These are phyloP conservation scores for Myrmecobius fasciatus DNA, from an alignment of 2,113 vertebrate genomes.

Conservation along the genomic window DNA sequence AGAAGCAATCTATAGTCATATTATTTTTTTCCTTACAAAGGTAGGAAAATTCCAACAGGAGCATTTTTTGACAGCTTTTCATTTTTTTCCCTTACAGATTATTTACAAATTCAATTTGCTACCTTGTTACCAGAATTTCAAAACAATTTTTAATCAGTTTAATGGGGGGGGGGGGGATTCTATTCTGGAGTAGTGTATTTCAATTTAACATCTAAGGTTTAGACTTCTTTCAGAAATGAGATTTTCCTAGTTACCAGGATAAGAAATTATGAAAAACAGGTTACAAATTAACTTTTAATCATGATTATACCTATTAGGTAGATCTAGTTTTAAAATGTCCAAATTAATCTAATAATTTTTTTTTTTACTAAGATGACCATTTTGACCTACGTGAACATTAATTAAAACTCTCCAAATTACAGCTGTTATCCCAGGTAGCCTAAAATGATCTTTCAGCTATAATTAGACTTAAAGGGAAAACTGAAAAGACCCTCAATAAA, in stretches of 20 bases:
- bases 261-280: neutral
- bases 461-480: conserved; percentile 81
- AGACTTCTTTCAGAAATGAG: neutral
- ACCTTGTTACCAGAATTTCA: conserved; percentile 24
- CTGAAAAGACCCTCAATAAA: conserved; percentile 83
- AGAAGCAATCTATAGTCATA: conserved; percentile 8
- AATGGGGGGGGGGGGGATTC: neutral
- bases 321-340: conserved; percentile 37
- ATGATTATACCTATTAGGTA: conserved; percentile 7
- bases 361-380: conserved; percentile 51
- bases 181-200: neutral
- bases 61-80: neutral
- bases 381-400: conserved; percentile 38
- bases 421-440: conserved; percentile 74
- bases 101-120: neutral
- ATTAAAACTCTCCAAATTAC: conserved; percentile 72
- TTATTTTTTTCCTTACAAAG: neutral
- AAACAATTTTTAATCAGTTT: neutral
- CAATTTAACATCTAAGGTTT: neutral
- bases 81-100: neutral
- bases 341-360: conserved; percentile 1
- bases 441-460: conserved; percentile 79
- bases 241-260: neutral
- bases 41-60: conserved; percentile 17
- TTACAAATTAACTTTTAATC: neutral